Percentiles rank a stretch among this genome's conserved stretches.
phyloP scores from a whole-genome alignment of 1,140 invertebrate species.

The Neodiprion fabricii region DNA sequence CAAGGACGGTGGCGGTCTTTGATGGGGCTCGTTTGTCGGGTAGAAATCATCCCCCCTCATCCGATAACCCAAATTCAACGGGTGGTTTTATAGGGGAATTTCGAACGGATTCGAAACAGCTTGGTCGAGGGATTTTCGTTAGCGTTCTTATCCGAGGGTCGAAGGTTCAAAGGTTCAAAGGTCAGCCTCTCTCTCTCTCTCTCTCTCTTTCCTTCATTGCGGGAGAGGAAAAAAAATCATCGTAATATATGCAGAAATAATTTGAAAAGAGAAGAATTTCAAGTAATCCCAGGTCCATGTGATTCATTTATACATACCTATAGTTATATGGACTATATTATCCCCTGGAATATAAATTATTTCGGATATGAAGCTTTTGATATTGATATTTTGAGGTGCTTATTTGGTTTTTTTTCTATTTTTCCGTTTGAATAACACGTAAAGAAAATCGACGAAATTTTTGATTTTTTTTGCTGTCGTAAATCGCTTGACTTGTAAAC shows the following conservation, averaged over 20 bases:
- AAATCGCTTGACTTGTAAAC: no score
- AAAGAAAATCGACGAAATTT: no score
- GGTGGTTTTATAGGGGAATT: constrained; percentile 3
- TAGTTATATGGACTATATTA: no score
- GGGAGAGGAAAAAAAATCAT: neutral
- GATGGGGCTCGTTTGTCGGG: constrained; percentile 1
- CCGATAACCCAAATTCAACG: neutral
- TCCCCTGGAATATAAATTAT: no score
- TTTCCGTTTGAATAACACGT: no score
- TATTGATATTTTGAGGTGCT: no score
- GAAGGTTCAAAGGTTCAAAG: neutral
- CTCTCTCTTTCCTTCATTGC: no score
- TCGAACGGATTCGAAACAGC: constrained; percentile 3
- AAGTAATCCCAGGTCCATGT: no score
- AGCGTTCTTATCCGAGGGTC: neutral
- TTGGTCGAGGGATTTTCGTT: neutral
- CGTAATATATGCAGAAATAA: neutral
- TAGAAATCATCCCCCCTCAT: neutral
- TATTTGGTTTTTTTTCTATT: no score
- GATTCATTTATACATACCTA: no score
- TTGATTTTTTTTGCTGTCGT: no score
- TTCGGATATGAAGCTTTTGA: no score
- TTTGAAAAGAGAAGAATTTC: neutral
- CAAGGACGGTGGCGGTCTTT: neutral
- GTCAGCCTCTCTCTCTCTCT: neutral